Conservation (phyloP, 2,888 invertebrate genomes). For the Pachliopta kotzebuea region DNA sequence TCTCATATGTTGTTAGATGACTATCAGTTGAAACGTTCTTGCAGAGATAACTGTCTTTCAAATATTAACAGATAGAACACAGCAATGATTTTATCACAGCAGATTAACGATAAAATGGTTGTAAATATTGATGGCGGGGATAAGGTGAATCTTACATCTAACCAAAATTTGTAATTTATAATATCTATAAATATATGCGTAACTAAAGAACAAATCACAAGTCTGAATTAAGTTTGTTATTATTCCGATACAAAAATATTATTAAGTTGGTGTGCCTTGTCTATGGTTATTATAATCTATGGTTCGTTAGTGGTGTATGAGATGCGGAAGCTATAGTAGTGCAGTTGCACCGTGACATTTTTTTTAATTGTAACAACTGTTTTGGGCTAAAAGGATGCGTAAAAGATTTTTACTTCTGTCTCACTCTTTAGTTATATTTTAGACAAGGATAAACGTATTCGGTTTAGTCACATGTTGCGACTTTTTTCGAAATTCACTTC, state of each 20-base stretch:
- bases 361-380: constrained; percentile 58
- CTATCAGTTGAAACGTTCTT: too few species aligned
- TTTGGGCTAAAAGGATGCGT: constrained; percentile 45
- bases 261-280: too few species aligned
- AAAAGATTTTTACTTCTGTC: constrained; percentile 44
- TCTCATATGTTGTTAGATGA: too few species aligned
- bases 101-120: too few species aligned
- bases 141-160: too few species aligned
- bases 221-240: background rate
- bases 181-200: too few species aligned
- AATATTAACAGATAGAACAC: too few species aligned
- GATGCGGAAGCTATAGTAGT: constrained; percentile 44
- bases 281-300: constrained; percentile 5
- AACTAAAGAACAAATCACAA: too few species aligned
- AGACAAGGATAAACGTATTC: constrained; percentile 52
- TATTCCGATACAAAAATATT: background rate
- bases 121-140: too few species aligned
- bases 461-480: constrained; percentile 63
- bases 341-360: constrained; percentile 69
- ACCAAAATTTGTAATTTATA: too few species aligned
- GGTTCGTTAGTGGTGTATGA: constrained; percentile 18
- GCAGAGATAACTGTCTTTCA: too few species aligned
- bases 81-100: too few species aligned
- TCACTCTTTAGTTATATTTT: constrained; percentile 43
- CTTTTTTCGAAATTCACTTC: constrained; percentile 66